These are phyloP conservation scores for Marronus borbonicus DNA, from an alignment of 2,888 invertebrate genomes.

Conservation along the genomic window DNA sequence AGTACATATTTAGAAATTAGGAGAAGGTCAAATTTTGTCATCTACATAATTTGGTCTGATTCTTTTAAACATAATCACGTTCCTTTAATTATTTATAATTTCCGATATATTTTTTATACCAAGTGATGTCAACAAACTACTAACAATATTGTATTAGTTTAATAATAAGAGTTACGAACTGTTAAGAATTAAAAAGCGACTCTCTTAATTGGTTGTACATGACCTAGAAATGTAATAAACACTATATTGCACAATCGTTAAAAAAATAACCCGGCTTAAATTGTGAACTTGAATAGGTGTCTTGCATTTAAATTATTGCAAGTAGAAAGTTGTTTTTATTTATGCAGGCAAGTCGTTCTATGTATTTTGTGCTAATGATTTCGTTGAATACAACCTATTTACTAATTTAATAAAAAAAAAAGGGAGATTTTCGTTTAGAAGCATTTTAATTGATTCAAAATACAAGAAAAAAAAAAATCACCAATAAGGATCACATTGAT, in stretches of 20 bases:
- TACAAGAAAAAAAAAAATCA: too few relatives aligned
- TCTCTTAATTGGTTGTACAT: neutral
- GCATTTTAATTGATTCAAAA: constrained; percentile 17
- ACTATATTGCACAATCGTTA: constrained; percentile 19
- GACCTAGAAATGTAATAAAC: constrained; percentile 33
- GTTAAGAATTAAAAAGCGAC: neutral
- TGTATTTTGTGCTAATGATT: neutral
- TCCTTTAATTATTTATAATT: too few relatives aligned
- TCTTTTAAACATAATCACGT: too few relatives aligned
- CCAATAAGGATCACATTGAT: too few relatives aligned
- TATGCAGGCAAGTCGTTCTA: neutral
- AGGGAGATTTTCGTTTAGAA: too few relatives aligned
- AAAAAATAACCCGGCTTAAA: constrained; percentile 16
- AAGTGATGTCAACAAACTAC: neutral
- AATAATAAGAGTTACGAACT: neutral
- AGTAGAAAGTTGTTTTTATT: constrained; percentile 41
- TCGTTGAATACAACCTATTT: neutral
- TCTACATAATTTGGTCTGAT: too few relatives aligned
- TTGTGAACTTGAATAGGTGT: constrained; percentile 28
- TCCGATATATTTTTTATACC: too few relatives aligned
- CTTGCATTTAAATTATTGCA: constrained; percentile 41
- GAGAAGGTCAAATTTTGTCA: too few relatives aligned
- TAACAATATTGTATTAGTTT: neutral
- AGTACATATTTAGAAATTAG: too few relatives aligned
- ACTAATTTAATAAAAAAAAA: neutral